phyloP scores from a whole-genome alignment of 2,888 invertebrate genomes.

The Trachelus iudaicus region DNA sequence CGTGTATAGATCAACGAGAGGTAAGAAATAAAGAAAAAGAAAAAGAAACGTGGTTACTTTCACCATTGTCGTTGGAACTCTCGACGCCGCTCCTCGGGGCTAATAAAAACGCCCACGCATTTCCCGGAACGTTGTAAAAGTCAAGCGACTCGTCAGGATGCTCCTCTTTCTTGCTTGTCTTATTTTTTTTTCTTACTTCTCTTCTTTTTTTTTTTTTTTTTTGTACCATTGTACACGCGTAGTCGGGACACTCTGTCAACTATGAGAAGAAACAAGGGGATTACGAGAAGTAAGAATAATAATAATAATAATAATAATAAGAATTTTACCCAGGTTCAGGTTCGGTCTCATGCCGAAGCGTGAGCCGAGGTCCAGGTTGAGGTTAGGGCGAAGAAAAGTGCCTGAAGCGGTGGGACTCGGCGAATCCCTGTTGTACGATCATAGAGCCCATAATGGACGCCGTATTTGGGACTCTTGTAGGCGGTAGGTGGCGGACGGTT shows the following conservation, averaged over 20 bases:
- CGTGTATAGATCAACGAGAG: neutral
- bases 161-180: constrained; percentile 25
- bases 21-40: neutral
- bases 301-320: neutral
- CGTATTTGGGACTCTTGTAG: neutral
- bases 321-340: neutral
- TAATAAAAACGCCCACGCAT: constrained; percentile 42
- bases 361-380: neutral
- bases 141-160: constrained; percentile 35
- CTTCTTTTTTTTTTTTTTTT: neutral
- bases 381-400: neutral
- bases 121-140: constrained; percentile 34
- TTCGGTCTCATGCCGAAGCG: neutral
- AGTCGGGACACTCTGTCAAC: neutral
- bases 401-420: neutral
- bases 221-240: neutral
- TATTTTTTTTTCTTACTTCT: neutral
- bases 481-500: neutral
- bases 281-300: neutral
- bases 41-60: neutral
- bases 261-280: neutral
- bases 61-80: neutral
- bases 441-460: neutral
- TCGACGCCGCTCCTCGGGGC: constrained; percentile 33
- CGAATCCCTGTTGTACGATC: neutral